Evolutionary conservation across 2,888 invertebrate genomes (phyloP), one percentile per base, ranked within the genome.

Genomic region (Caenorhabditis panamensis): DNA sequence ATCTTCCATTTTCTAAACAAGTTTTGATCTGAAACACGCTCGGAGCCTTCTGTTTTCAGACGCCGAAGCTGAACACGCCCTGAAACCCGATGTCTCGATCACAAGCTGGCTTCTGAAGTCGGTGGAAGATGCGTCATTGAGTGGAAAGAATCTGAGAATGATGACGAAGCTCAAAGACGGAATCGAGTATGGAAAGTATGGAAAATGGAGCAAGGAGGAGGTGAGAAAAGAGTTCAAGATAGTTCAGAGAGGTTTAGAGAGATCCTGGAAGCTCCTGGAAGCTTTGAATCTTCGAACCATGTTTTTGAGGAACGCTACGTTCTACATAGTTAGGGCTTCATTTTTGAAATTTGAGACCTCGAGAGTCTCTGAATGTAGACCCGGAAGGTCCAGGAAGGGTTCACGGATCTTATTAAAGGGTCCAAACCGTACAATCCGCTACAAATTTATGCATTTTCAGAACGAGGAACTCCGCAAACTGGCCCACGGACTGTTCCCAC

Each of bases 171-270:
- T 87, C 44, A 77, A 78, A 51, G 87, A 87, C 56, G 85, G 82
- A 22, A 82, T 86, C 36, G 59, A 79, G 37, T 86, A 87, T 64
- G 87, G 87, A 44, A 78, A 79, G 28, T 81, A 85, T 53, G 87
- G 87, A 64, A 82, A 77, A n/a, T 87, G 87, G 86, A 77, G 68
- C 24, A 82, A 82, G 13, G 84, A 84, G 3, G 85, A 87, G 79
- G 86, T 86, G 13, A 22, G 63, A 16, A 20, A 1, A n/a, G n/a
- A n/a, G n/a, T n/a, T n/a, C n/a, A n/a, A n/a, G n/a, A n/a, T n/a
- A n/a, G n/a, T n/a, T n/a, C n/a, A n/a, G n/a, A n/a, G n/a, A n/a
- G n/a, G n/a, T n/a, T 20, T n/a, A 20, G 20, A 63, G 44, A 22
- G 26, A 0, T 20, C n/a, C 31, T 58, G 51, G 31, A 56, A 31